phyloP scores from a whole-genome alignment of 2,113 vertebrate species.

The Tragulus kanchil region DNA sequence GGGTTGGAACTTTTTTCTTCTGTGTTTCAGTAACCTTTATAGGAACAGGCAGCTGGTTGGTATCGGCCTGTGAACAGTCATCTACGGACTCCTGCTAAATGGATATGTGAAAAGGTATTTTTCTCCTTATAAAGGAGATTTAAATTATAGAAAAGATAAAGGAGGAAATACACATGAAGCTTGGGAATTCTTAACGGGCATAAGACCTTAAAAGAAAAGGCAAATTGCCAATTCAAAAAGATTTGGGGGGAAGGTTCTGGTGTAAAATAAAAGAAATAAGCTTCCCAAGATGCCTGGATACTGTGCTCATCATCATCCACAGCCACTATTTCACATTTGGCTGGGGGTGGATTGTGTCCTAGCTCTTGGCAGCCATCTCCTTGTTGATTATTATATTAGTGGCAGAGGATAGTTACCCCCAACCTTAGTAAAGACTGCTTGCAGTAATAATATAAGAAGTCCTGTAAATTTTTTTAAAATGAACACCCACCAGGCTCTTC shows the following conservation, averaged over 20 bases:
- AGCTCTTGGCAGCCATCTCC: not conserved
- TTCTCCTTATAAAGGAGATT: slow-evolving; percentile 8
- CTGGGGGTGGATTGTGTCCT: not conserved
- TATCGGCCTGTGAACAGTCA: not conserved
- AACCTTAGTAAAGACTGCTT: not conserved
- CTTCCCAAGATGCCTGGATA: not conserved
- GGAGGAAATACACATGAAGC: not conserved
- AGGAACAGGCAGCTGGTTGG: not conserved
- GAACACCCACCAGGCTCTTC: not conserved
- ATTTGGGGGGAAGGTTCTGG: not conserved
- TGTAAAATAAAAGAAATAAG: not conserved
- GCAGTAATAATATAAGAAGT: not conserved
- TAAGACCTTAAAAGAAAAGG: not conserved
- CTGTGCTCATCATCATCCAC: not conserved
- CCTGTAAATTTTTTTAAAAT: slow-evolving; percentile 28
- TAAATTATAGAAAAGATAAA: not conserved
- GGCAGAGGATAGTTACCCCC: not conserved
- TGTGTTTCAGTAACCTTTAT: not conserved
- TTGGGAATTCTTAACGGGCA: not conserved
- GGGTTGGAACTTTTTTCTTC: not conserved
- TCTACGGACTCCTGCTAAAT: not conserved
- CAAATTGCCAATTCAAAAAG: not conserved
- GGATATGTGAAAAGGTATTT: not conserved
- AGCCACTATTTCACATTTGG: not conserved
- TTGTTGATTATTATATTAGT: slow-evolving; percentile 3